Evolutionary conservation across 2,888 invertebrate genomes (phyloP).

Genomic region (Xylota segnis): DNA sequence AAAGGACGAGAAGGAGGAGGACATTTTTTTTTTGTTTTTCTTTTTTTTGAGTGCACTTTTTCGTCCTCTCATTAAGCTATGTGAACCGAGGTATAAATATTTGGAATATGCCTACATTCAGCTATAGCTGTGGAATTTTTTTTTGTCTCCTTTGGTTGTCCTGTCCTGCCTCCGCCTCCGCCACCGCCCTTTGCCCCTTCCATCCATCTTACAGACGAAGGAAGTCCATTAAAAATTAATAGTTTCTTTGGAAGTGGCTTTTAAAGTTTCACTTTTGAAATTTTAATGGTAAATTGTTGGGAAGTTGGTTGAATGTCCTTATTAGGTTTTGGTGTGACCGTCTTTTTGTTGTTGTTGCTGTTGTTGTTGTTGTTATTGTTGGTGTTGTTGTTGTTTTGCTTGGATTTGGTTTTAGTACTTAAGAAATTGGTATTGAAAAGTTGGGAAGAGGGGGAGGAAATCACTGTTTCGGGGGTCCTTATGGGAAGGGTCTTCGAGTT

Average conservation of each 20-base stretch:
- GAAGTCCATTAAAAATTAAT: conserved; percentile 63
- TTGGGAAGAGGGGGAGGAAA: neutral
- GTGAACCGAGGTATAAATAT: conserved; percentile 54
- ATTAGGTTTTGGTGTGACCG: conserved; percentile 43
- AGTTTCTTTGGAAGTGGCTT: conserved; percentile 65
- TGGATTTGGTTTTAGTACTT: conserved; percentile 9
- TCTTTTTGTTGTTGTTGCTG: too few relatives aligned
- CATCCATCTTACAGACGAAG: conserved; percentile 26
- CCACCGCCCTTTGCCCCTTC: too few relatives aligned
- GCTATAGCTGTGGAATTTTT: conserved; percentile 7
- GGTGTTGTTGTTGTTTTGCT: neutral
- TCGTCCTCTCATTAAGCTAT: conserved; percentile 55
- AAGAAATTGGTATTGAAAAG: neutral
- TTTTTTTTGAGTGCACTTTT: conserved; percentile 56
- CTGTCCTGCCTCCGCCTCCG: neutral
- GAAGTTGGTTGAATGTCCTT: conserved; percentile 53
- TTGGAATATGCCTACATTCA: conserved; percentile 51
- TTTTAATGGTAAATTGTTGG: conserved; percentile 56
- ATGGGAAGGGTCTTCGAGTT: neutral
- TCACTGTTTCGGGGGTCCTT: neutral
- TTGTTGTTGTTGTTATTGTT: conserved; percentile 1
- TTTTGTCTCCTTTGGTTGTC: neutral
- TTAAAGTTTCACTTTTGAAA: conserved; percentile 64
- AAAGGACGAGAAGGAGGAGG: neutral
- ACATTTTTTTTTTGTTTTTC: conserved; percentile 22